Conservation (phyloP, 2,113 vertebrate genomes). For the Ibidorhyncha struthersii region DNA sequence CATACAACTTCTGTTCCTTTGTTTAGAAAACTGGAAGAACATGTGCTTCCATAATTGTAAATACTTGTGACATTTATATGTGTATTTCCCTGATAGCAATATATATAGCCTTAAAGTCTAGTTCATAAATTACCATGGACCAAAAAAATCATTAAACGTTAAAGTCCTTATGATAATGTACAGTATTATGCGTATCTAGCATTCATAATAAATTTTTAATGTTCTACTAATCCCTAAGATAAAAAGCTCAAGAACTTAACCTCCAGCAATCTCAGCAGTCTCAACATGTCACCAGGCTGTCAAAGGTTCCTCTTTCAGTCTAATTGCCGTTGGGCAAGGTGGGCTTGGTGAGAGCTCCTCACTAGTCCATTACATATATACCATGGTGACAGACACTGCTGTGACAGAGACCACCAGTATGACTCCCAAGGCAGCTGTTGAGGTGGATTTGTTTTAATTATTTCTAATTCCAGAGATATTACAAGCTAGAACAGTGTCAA, state of each 20-base stretch:
- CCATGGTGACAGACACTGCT: slow-evolving; percentile 68
- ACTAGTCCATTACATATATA: slow-evolving; percentile 64
- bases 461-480: slow-evolving; percentile 71
- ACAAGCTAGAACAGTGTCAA: slow-evolving; percentile 27
- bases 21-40: slow-evolving; percentile 6
- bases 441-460: slow-evolving; percentile 76
- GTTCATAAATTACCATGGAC: slow-evolving; percentile 81
- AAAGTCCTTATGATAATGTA: slow-evolving; percentile 77
- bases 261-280: slow-evolving; percentile 73
- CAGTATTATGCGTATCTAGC: slow-evolving; percentile 74
- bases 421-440: slow-evolving; percentile 81
- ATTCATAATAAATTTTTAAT: slow-evolving; percentile 83
- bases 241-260: slow-evolving; percentile 78
- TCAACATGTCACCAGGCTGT: slow-evolving; percentile 67
- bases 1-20: slow-evolving; percentile 1
- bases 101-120: slow-evolving; percentile 67
- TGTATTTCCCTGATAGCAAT: slow-evolving; percentile 73
- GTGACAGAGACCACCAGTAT: slow-evolving; percentile 84
- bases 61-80: slow-evolving; percentile 3
- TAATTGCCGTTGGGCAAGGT: slow-evolving; percentile 64
- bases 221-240: slow-evolving; percentile 76
- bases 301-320: slow-evolving; percentile 65
- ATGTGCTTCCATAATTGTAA: background rate
- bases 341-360: slow-evolving; percentile 49
- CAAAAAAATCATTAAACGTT: slow-evolving; percentile 85